Evolutionary conservation across 2,888 invertebrate genomes (phyloP).

Genomic region (Gymnosoma rotundatum): DNA sequence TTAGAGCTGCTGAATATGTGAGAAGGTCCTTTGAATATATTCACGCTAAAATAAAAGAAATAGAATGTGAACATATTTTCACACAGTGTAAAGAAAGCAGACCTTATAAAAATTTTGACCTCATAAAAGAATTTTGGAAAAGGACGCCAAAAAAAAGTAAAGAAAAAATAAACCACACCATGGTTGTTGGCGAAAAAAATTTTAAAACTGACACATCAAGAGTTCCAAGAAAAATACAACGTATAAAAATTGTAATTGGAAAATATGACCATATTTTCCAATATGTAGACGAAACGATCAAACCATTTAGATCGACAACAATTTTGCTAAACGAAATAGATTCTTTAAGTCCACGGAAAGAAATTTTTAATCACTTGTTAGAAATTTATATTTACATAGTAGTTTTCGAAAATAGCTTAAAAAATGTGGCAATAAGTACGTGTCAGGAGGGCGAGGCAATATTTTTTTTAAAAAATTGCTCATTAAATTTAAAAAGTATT

Average conservation of each 20-base stretch:
- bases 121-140: not conserved
- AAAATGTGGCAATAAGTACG: conserved; percentile 9
- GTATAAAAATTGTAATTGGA: not conserved
- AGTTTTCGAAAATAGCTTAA: not conserved
- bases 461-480: not conserved
- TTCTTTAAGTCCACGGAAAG: conserved; percentile 7
- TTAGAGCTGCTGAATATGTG: conserved; percentile 3
- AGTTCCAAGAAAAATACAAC: not conserved
- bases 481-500: not conserved
- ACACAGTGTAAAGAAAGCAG: not conserved
- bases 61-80: not conserved
- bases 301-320: conserved; percentile 5
- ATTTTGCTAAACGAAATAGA: conserved; percentile 1
- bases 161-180: not conserved
- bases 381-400: not conserved
- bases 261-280: conserved; percentile 11
- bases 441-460: conserved; percentile 3
- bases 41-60: not conserved
- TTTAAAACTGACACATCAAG: not conserved
- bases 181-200: not conserved
- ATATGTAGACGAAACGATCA: not conserved
- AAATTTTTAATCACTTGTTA: conserved; percentile 15
- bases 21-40: not conserved
- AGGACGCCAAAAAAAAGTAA: not conserved
- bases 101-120: not conserved